Evolutionary conservation across 1,140 invertebrate genomes (phyloP).

Genomic region (Ostrea edulis): DNA sequence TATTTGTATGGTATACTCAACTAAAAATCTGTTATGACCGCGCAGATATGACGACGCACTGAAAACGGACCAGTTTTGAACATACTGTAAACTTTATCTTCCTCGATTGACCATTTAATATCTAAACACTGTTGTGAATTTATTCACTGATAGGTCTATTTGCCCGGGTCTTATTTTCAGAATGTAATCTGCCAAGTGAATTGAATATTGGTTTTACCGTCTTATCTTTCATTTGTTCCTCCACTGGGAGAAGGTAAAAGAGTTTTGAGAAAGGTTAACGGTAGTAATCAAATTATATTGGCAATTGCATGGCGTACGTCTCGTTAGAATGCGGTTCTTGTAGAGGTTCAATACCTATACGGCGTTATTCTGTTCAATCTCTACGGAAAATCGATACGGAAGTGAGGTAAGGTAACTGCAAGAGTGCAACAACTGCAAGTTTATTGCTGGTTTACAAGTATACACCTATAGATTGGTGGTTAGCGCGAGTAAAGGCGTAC

Average conservation of each 20-base stretch:
- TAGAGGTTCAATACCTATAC: neutral
- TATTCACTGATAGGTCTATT: neutral
- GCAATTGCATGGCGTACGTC: neutral
- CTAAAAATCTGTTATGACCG: neutral
- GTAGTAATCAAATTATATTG: neutral
- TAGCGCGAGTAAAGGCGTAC: no score
- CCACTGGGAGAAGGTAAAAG: neutral
- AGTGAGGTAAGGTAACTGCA: neutral
- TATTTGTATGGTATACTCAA: neutral
- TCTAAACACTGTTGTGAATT: neutral
- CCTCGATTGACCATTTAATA: slow-evolving; percentile 7
- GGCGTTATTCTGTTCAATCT: slow-evolving; percentile 5
- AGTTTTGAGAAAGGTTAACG: neutral
- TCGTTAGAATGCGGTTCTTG: slow-evolving; percentile 8
- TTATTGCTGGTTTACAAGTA: neutral
- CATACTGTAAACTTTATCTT: neutral
- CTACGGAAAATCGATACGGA: slow-evolving; percentile 17
- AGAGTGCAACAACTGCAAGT: neutral
- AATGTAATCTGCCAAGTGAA: slow-evolving; percentile 1
- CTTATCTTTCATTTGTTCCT: neutral
- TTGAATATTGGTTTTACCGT: slow-evolving; percentile 6
- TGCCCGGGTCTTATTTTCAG: neutral
- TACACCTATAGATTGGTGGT: no score
- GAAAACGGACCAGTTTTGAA: neutral
- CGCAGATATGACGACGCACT: neutral